A percentile compares a stretch with the other conserved stretches of the same genome.
phyloP scores from a whole-genome alignment of 2,888 invertebrate genomes.

The Leptogaster cylindrica region DNA sequence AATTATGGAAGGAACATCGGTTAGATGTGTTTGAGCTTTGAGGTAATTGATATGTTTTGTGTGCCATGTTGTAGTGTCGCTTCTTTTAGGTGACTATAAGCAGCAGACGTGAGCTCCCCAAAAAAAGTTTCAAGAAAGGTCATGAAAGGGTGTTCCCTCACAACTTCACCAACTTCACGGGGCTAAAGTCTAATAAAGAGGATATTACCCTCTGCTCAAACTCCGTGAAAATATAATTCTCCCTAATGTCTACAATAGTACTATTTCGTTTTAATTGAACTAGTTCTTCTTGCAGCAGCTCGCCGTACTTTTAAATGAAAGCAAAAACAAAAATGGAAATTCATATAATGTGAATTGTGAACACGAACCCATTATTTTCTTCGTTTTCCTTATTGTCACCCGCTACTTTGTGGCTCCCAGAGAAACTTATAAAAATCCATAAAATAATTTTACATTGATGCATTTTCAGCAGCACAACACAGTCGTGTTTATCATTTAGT shows the following conservation, averaged over 20 bases:
- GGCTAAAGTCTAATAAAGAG: slow-evolving; percentile 27
- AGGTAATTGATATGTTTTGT: no score
- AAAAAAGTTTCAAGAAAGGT: slow-evolving; percentile 1
- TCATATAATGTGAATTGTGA: not conserved
- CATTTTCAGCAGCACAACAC: slow-evolving; percentile 38
- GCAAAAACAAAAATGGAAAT: not conserved
- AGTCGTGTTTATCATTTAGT: slow-evolving; percentile 13
- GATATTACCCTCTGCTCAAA: slow-evolving; percentile 7
- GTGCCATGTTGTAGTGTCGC: no score
- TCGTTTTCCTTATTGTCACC: slow-evolving; percentile 29
- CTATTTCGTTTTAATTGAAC: slow-evolving; percentile 10
- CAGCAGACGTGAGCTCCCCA: no score
- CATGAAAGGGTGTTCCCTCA: slow-evolving; percentile 22
- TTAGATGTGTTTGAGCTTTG: no score
- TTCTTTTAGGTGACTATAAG: no score
- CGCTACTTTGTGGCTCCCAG: slow-evolving; percentile 26
- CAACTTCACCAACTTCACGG: slow-evolving; percentile 14
- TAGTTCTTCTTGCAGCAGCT: not conserved
- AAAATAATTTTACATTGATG: slow-evolving; percentile 39
- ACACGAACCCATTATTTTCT: slow-evolving; percentile 31
- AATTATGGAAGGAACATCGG: no score
- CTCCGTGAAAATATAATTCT: not conserved
- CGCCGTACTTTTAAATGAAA: no score
- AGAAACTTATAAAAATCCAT: slow-evolving; percentile 42
- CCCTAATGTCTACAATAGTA: not conserved